Percentiles rank a stretch among this genome's conserved stretches.
Evolutionary conservation across 2,888 invertebrate species (phyloP).

Genomic region (Caenorhabditis macrosperma): DNA sequence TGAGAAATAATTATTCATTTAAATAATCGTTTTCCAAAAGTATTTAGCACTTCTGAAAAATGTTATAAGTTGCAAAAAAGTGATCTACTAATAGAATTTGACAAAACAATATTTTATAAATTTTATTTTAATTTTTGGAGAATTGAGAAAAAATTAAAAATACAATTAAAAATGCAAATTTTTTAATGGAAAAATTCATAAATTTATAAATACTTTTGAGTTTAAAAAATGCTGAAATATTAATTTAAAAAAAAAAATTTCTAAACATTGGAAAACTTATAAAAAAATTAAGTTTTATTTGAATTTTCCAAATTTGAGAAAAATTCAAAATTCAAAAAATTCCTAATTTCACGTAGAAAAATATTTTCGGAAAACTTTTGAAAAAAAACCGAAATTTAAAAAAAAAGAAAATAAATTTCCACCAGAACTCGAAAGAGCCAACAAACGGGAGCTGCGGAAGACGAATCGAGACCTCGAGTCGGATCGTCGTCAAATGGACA

Average conservation of each 20-base stretch:
- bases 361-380: neutral
- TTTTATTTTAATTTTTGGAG: no score
- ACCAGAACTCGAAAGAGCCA: constrained; percentile 89
- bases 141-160: no score
- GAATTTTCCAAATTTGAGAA: neutral
- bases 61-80: no score
- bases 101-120: no score
- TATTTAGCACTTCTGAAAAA: no score
- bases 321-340: neutral
- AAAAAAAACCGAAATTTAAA: neutral
- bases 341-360: neutral
- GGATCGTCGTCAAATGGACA: constrained; percentile 88
- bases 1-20: no score
- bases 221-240: neutral
- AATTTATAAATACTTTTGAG: neutral
- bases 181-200: no score
- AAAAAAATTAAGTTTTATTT: no score
- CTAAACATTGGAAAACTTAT: no score
- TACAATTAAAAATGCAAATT: no score
- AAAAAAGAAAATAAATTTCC: neutral
- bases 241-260: neutral
- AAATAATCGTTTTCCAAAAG: no score
- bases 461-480: constrained; percentile 90
- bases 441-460: constrained; percentile 88
- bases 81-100: no score